Evolutionary conservation across 2,797 vertebrate genomes (phyloP), one percentile per base, ranked within the genome.

Genomic region (Alcedo quadribrachys): DNA sequence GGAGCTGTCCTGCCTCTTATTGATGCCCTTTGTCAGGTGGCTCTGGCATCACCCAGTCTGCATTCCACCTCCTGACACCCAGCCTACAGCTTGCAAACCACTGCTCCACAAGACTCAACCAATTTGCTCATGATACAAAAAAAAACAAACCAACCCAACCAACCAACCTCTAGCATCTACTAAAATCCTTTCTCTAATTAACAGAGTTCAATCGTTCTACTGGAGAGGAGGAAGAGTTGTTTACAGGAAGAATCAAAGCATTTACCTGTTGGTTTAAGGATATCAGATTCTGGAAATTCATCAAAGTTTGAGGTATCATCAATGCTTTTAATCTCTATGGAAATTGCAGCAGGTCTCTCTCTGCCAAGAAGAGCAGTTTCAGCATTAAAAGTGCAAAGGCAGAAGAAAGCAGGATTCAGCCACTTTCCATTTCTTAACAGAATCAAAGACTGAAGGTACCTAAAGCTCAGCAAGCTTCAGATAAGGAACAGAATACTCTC

Each of bases 281-380:
- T 99, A 91, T 99, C 99, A 3, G 99, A 99, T 37, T 99, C 99
- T 14, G 99, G 99, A 97, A 99, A 99, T 76, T 99, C 99, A 73
- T 99, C 99, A 3, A 99, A 99, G 98, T 99, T 99, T 27, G 99
- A 99, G 28, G 99, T 99, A 98, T 99, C 99, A n/a, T 99, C 99
- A 30, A 99, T 99, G 97, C 99, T 99, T 97, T 99, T 99, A 96
- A 99, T 99, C 96, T 99, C 99, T 70, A 99, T 99, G 45, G 99
- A 98, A 92, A 99, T 99, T 8, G 99, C 99, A 84, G 99, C 99
- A 32, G 99, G 99, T 95, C 99, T 98, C 97, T 99, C 99, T 96
- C 99, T 99, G 96, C 65, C 93, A 97, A 94, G 90, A 87, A 96
- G 12, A 97, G 76, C 86, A 92, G 35, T 32, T 43, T 58, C 46